Evolutionary conservation across 2,113 vertebrate genomes (phyloP), one percentile per base, ranked within the genome.

Genomic region (Lagopus leucura): DNA sequence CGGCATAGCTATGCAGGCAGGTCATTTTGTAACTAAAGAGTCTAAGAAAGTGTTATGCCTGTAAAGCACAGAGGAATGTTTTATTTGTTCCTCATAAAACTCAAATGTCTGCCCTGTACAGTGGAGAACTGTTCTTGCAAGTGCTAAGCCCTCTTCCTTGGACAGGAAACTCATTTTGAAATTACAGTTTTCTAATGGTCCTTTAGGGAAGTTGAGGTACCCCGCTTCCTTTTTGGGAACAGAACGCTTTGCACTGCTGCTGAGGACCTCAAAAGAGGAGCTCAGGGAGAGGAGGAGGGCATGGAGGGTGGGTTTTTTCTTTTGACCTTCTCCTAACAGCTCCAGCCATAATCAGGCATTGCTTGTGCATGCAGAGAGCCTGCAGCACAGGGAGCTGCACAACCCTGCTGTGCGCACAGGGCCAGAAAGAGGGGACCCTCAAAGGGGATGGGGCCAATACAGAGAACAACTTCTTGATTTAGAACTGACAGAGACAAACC

Each of bases 1-100:
- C 90, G 70, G 92, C 92, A 50, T 61, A 90, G 43, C 89, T 89
- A 76, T 93, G 90, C 86, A 95, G 88, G 69, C 82, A 60, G 90
- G 67, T 72, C 91, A 47, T 74, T 76, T 30, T 36, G 78, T 19
- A 94, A 97, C 88, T 89, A 83, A 94, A 89, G 82, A 42, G 89
- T 69, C 92, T 95, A 70, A 92, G 94, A 95, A 95, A 96, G 91
- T 80, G 92, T 83, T 93, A 77, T 15, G 95, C 92, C 94, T 79
- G 90, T 80, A 95, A 95, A 96, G 88, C 88, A 57, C 82, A 92
- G n/a, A 92, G 93, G 96, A 95, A 94, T 91, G 89, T 94, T 96
- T 96, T 96, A 95, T 96, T 96, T 96, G 94, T 92, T 93, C 83
- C 94, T 93, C 92, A 84, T 96, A 95, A 96, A 96, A 95, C 34